These are phyloP conservation scores for Alcis repandata DNA, from an alignment of 2,888 invertebrate genomes.

Conservation along the genomic window DNA sequence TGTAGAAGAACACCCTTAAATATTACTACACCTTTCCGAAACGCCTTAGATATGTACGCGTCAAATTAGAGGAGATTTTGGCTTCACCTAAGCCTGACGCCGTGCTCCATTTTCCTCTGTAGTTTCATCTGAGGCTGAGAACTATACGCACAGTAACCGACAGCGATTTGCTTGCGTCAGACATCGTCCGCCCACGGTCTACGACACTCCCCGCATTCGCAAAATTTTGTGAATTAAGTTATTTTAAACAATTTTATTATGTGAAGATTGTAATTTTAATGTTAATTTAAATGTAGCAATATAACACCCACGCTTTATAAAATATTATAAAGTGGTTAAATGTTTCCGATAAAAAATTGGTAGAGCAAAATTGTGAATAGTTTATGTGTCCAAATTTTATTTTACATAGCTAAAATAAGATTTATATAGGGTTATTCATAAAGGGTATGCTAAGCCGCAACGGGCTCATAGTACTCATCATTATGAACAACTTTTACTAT, in stretches of 20 bases:
- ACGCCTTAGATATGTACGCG: too few species aligned
- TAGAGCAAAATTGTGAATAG: neutral
- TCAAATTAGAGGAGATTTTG: too few species aligned
- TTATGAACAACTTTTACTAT: too few species aligned
- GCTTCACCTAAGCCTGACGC: too few species aligned
- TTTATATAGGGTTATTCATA: too few species aligned
- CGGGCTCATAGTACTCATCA: too few species aligned
- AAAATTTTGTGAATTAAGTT: constrained; percentile 16
- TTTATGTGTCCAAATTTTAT: neutral
- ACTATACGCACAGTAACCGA: constrained; percentile 5
- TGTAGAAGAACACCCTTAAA: too few species aligned
- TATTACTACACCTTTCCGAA: too few species aligned
- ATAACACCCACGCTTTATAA: constrained; percentile 11
- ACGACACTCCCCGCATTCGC: constrained; percentile 21
- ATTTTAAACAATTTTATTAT: constrained; percentile 9
- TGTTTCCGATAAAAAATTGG: neutral
- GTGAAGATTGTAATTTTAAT: constrained; percentile 5
- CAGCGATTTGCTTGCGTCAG: constrained; percentile 20
- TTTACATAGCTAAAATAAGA: too few species aligned
- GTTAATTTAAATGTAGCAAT: constrained; percentile 2
- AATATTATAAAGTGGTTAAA: neutral
- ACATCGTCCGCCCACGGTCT: constrained; percentile 7
- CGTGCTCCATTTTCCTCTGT: neutral
- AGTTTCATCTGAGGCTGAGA: neutral
- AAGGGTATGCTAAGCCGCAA: too few species aligned